Evolutionary conservation across 2,113 vertebrate genomes (phyloP), one percentile per base, ranked within the genome.

Genomic region (Callaeas wilsoni): DNA sequence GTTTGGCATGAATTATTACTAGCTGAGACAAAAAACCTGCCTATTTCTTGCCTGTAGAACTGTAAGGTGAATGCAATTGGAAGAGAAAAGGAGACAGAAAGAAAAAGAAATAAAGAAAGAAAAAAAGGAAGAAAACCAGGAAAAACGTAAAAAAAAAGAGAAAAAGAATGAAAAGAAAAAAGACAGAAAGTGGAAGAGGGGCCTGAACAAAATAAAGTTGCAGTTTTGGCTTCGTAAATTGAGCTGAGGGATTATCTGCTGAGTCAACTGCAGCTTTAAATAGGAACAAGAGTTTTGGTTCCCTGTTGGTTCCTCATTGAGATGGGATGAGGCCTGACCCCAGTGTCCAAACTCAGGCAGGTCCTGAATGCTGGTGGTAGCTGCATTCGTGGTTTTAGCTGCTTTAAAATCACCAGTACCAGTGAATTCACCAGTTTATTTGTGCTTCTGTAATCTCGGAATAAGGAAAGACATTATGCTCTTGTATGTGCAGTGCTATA

Each of bases 401-500:
- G 52, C 65, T 92, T 86, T 68, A 67, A 84, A 84, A 67, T 65
- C 44, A 89, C 20, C 30, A 64, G 37, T 13, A 70, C 27, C 17
- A 6, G 19, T n/a, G 29, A 69, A 19, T n/a, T n/a, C n/a, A n/a
- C n/a, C n/a, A n/a, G n/a, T 44, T 80, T 42, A 41, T 82, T 81
- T 94, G 33, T 84, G 53, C 87, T 84, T 87, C 80, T 84, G 19
- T 49, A 84, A 75, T 27, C 64, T 33, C 60, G 75, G 73, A 78
- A 76, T 27, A 63, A 74, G 19, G 59, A 76, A 60, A 82, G 39
- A 23, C 25, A 42, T 63, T 60, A 75, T 35, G 32, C 18, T 82
- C 42, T 64, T 68, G 12, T 8, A 30, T 29, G n/a, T 10, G 14
- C 57, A 77, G 44, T 46, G 44, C 57, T 82, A 14, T 57, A 29